These are phyloP conservation scores for Peucedramus taeniatus DNA, from an alignment of 2,113 vertebrate species.

Conservation along the genomic window DNA sequence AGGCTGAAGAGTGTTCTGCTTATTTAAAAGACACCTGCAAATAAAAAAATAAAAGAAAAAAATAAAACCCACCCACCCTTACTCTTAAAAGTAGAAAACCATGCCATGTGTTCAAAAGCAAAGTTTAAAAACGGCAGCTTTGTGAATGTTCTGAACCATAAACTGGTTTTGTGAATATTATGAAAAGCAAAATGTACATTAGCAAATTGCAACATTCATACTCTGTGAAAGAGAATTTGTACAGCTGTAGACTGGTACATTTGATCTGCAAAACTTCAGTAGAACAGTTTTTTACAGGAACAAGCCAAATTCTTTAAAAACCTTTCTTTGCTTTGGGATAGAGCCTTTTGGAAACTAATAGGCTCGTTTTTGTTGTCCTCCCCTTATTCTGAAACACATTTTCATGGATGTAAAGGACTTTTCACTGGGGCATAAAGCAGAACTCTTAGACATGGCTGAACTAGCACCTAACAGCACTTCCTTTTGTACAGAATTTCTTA, in stretches of 20 bases:
- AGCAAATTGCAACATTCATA: constrained; percentile 68
- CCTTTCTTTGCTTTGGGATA: neutral
- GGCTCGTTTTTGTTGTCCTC: constrained; percentile 1
- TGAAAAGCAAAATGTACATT: constrained; percentile 62
- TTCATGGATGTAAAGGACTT: neutral
- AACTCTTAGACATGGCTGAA: neutral
- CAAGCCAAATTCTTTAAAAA: constrained; percentile 28
- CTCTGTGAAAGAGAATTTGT: constrained; percentile 50
- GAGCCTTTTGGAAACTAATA: neutral
- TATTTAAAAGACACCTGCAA: constrained; percentile 2
- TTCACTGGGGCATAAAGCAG: constrained; percentile 11
- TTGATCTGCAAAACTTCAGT: constrained; percentile 42
- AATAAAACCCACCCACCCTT: neutral
- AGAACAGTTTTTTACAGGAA: constrained; percentile 21
- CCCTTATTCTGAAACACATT: neutral
- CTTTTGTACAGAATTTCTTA: neutral
- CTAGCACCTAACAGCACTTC: neutral
- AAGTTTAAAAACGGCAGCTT: constrained; percentile 52
- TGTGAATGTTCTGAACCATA: constrained; percentile 43
- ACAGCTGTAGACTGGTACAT: constrained; percentile 59
- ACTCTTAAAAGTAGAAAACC: constrained; percentile 18
- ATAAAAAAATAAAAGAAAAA: neutral
- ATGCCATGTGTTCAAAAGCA: constrained; percentile 15
- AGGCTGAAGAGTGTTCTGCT: neutral
- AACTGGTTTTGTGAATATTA: constrained; percentile 58